Evolutionary conservation across 2,113 vertebrate genomes (phyloP).

Genomic region (Oenanthe oenanthe): DNA sequence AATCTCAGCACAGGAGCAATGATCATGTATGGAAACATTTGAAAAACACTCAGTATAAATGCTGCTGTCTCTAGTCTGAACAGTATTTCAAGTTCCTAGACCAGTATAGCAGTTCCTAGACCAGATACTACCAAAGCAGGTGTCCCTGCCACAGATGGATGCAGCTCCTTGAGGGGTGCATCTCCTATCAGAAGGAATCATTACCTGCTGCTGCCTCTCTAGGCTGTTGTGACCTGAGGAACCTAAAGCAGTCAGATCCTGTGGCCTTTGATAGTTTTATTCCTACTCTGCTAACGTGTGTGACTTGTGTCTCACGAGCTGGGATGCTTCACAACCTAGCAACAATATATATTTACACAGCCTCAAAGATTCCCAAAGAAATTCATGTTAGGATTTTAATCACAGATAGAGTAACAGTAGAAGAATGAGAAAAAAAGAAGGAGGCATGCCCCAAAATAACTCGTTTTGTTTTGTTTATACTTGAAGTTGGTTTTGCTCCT

Average conservation of each 20-base stretch:
- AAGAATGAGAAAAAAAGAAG: neutral
- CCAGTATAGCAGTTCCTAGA: neutral
- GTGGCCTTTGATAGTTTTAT: neutral
- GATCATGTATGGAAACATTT: neutral
- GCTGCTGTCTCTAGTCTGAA: neutral
- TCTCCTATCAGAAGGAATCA: neutral
- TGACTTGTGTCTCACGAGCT: neutral
- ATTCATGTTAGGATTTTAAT: neutral
- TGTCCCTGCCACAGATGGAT: neutral
- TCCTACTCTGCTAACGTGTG: rapidly evolving
- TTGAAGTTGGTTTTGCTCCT: neutral
- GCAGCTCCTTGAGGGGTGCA: neutral
- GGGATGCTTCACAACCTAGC: neutral
- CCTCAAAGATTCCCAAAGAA: neutral
- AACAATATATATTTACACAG: neutral
- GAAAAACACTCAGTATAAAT: neutral
- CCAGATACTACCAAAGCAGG: neutral
- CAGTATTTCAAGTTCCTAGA: neutral
- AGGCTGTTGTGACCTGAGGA: neutral
- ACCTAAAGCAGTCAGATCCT: neutral
- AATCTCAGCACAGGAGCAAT: neutral
- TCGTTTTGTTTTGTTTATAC: neutral
- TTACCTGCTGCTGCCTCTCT: neutral
- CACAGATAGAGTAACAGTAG: neutral
- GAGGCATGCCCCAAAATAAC: neutral